Conservation (phyloP, 2,888 invertebrate genomes). For the Coelinius sp. region DNA sequence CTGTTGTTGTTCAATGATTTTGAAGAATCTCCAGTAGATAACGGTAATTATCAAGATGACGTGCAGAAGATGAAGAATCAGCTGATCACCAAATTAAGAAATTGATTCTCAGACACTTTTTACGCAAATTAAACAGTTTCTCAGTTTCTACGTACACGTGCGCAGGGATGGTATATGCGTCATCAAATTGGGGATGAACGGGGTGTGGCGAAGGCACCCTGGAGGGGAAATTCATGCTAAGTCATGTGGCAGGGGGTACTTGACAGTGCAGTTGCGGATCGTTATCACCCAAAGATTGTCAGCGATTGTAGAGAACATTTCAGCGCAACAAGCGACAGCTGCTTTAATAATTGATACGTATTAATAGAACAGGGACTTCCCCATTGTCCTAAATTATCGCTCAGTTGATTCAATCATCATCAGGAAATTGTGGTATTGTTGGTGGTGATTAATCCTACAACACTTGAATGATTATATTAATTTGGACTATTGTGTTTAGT, state of each 20-base stretch:
- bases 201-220: slow-evolving; percentile 6
- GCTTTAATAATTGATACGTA: background rate
- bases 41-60: background rate
- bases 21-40: background rate
- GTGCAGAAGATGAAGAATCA: background rate
- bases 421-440: background rate
- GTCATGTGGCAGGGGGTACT: background rate
- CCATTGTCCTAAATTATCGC: background rate
- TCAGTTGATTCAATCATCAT: background rate
- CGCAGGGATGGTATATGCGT: background rate
- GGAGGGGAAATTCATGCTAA: background rate
- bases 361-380: background rate
- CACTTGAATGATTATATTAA: background rate
- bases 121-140: background rate
- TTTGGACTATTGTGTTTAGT: background rate
- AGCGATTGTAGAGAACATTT: background rate
- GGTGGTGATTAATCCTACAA: background rate
- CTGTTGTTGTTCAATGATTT: background rate
- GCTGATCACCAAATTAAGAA: background rate
- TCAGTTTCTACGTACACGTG: background rate
- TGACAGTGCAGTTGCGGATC: background rate
- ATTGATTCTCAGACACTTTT: background rate
- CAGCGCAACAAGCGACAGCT: slow-evolving; percentile 9
- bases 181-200: background rate
- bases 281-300: background rate